A percentile compares a stretch with the other conserved stretches of the same genome.
phyloP scores from a whole-genome alignment of 2,797 vertebrate species.

The Rhabdophis nuchalis region DNA sequence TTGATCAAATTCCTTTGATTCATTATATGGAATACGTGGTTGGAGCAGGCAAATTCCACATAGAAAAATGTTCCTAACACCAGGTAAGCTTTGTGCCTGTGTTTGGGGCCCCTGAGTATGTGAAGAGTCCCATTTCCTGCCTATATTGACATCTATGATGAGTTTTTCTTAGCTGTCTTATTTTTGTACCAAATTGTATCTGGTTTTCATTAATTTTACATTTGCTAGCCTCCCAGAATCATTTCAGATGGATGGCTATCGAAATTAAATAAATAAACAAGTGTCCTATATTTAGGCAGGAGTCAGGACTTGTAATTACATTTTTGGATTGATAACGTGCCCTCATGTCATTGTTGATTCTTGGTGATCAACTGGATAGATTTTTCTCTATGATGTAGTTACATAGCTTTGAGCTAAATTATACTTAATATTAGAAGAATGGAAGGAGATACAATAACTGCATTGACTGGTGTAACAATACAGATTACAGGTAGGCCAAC shows the following conservation, averaged over 20 bases:
- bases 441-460: neutral
- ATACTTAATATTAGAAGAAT: neutral
- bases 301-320: conserved; percentile 12
- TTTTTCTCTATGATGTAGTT: neutral
- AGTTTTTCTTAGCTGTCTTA: neutral
- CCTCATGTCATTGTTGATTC: neutral
- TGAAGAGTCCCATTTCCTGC: neutral
- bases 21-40: neutral
- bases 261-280: no score
- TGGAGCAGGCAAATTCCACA: conserved; percentile 4
- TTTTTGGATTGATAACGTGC: neutral
- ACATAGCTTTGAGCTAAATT: neutral
- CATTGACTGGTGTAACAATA: neutral
- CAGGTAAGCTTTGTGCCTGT: neutral
- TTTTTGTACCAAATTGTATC: neutral
- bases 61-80: neutral
- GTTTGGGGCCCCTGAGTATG: neutral
- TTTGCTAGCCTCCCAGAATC: neutral
- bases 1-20: neutral
- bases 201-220: neutral
- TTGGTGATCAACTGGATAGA: neutral
- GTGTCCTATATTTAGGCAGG: neutral
- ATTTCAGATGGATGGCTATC: neutral
- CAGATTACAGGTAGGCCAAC: neutral
- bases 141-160: neutral